Conservation (phyloP, 2,888 invertebrate species). For the Odontothrips loti region DNA sequence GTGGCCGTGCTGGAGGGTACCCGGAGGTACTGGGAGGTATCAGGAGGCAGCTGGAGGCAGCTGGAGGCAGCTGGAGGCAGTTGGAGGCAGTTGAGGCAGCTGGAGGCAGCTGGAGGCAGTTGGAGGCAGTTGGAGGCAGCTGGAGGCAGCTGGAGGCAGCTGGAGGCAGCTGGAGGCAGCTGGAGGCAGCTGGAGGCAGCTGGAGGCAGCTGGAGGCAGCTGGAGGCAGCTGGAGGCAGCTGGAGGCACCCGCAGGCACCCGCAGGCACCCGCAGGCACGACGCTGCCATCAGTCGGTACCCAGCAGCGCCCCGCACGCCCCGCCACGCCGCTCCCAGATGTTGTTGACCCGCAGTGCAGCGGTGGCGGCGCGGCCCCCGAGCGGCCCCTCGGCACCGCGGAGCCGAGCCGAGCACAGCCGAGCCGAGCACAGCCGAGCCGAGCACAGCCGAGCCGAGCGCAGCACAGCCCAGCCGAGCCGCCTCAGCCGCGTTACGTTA, state of each 20-base stretch:
- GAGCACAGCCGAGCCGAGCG: not conserved
- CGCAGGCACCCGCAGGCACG: not conserved
- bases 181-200: too few species aligned
- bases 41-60: too few species aligned
- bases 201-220: not conserved
- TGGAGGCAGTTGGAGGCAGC: too few species aligned
- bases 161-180: too few species aligned
- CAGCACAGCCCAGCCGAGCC: not conserved
- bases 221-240: too few species aligned
- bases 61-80: too few species aligned
- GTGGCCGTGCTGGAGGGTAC: not conserved
- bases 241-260: not conserved
- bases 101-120: not conserved
- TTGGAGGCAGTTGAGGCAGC: too few species aligned
- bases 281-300: too few species aligned
- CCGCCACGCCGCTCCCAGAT: not conserved
- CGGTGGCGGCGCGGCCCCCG: not conserved
- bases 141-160: not conserved
- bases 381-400: not conserved
- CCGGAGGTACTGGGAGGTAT: too few species aligned
- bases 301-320: not conserved
- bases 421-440: not conserved
- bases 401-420: not conserved
- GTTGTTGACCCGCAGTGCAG: constrained; percentile 5
- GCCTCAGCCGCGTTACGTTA: too few species aligned